Evolutionary conservation across 2,888 invertebrate genomes (phyloP), one percentile per base, ranked within the genome.

Genomic region (Zonitis immaculata): DNA sequence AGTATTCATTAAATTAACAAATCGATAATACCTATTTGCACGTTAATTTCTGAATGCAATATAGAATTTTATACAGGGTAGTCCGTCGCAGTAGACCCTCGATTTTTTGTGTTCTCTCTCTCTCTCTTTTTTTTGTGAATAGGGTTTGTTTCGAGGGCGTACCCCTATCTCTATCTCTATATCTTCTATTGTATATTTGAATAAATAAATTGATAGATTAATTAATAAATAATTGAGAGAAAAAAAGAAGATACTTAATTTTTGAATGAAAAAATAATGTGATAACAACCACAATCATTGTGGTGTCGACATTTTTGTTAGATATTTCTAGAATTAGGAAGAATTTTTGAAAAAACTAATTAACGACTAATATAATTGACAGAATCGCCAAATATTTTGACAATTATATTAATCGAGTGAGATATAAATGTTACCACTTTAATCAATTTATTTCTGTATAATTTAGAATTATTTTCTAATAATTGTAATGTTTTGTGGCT

Each of bases 381-480:
- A 35, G 59, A 56, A 55, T 54, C 50, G 59, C 46, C 61, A 54
- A 50, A 53, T 54, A 54, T 52, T 58, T 52, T 54, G 60, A 30
- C 60, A 54, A 42, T 57, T 58, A 51, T 51, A 54, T 51, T 56
- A 16, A 57, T 46, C 66, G 69, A 71, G 73, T 71, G 72, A 72
- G 69, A 73, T 68, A 64, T 68, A 65, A 61, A 67, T 70, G 74
- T 74, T 74, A 74, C 74, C 74, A 73, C n/a, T n/a, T n/a, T n/a
- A n/a, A n/a, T n/a, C n/a, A 67, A 70, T 62, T 69, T 64, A 57
- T 59, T 63, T 68, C 60, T 60, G 54, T 63, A 62, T 62, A 60
- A 58, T 51, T 64, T 63, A n/a, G n/a, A n/a, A n/a, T n/a, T n/a
- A n/a, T n/a, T n/a, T n/a, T n/a, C n/a, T n/a, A 54, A 50, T 51